A percentile compares a stretch with the other conserved stretches of the same genome.
These are phyloP conservation scores for Siphlonurus alternatus DNA, from an alignment of 2,888 invertebrate species.

Conservation along the genomic window DNA sequence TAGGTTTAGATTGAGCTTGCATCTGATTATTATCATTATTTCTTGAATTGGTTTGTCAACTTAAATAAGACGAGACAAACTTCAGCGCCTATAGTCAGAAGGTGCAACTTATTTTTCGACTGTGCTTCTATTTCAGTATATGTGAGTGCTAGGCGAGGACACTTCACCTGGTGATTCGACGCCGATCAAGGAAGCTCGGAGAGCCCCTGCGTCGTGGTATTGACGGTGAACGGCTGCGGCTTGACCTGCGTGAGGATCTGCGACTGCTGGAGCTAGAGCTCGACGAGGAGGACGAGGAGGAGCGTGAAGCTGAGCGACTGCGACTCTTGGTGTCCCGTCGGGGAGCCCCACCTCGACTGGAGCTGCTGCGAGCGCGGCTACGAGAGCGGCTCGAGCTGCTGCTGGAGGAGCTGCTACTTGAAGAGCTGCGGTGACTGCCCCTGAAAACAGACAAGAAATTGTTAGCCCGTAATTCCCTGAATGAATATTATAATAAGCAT, in stretches of 20 bases:
- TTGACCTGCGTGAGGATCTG: conserved; percentile 13
- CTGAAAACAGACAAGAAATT: no score
- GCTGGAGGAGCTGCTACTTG: conserved; percentile 17
- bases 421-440: conserved; percentile 4
- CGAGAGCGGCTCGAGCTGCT: conserved; percentile 21
- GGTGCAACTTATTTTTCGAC: no score
- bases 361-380: conserved; percentile 24
- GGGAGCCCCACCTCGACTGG: conserved; percentile 20
- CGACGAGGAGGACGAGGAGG: conserved; percentile 28
- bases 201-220: conserved; percentile 86
- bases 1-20: no score
- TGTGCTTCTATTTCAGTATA: neutral
- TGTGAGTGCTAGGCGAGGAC: neutral
- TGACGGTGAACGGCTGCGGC: conserved; percentile 49
- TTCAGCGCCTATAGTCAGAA: no score
- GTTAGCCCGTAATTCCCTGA: neutral
- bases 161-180: conserved; percentile 83
- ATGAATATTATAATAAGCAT: neutral
- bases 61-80: no score
- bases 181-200: conserved; percentile 81
- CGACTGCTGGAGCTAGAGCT: conserved; percentile 36
- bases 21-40: no score
- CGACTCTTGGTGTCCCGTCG: neutral
- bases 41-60: no score
- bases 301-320: neutral